Evolutionary conservation across 2,113 vertebrate species (phyloP), one percentile per base, ranked within the genome.

Genomic region (Apistogramma diplotaenia): DNA sequence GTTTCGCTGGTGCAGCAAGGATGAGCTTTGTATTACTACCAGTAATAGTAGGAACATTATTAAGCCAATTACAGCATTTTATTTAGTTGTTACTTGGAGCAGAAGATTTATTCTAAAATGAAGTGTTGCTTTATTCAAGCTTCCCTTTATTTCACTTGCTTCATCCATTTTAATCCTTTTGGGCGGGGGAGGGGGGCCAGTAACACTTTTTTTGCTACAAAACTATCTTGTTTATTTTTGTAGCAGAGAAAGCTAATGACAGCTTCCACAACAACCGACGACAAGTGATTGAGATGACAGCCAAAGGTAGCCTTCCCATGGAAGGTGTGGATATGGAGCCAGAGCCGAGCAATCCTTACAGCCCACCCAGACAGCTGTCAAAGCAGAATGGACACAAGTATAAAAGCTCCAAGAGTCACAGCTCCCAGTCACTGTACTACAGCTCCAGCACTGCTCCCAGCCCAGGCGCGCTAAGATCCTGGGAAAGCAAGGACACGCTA

Each of bases 161-260:
- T 31, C 31, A 31, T 31, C 31, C 31, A 4, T 31, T 31, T 31
- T 31, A 31, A 31, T 31, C 31, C 31, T 31, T 31, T 31, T 35
- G 33, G 33, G 33, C 9, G 33, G 8, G 29, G 3, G 29, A 1
- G 29, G 29, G 29, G 29, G 29, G 29, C n/a, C n/a, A n/a, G n/a
- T n/a, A 35, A 35, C 8, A 8, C 33, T 35, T 35, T 31, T 46
- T 29, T 51, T 29, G 21, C 62, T 49, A 19, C 62, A 49, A 70
- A 72, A 23, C 4, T 8, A 35, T 54, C 10, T 59, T 75, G 37
- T 88, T 74, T 86, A 31, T 85, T 27, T 84, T n/a, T 89, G 29
- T 31, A 99, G 97, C 98, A 31, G 97, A 99, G 92, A 99, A 98
- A 93, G 96, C 96, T 13, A 97, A 95, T 1, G 96, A 97, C 0